A percentile compares a stretch with the other conserved stretches of the same genome.
Conservation (phyloP, 2,113 vertebrate genomes). For the Ictidomys tridecemlineatus region DNA sequence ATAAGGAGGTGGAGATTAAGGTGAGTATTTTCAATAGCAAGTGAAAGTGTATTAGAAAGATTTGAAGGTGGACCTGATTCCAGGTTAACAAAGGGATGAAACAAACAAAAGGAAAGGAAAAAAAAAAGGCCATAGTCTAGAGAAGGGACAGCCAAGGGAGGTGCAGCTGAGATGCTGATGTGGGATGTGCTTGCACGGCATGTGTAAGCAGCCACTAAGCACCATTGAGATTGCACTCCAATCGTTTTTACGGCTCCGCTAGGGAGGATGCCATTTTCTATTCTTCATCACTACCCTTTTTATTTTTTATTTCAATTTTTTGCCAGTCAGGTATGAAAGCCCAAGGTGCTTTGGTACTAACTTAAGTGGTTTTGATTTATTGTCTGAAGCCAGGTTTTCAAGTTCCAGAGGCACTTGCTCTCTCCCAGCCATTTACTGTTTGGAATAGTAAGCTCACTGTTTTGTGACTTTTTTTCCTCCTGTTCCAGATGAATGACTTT, state of each 20-base stretch:
- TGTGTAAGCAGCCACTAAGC: background rate
- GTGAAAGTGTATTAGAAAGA: background rate
- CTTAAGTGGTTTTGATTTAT: slow-evolving; percentile 87
- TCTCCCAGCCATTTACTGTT: slow-evolving; percentile 79
- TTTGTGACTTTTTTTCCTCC: slow-evolving; percentile 68
- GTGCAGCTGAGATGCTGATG: rapidly evolving
- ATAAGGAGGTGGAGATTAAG: background rate
- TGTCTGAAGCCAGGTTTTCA: slow-evolving; percentile 80
- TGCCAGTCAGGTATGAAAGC: slow-evolving; percentile 80
- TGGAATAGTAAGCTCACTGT: slow-evolving; percentile 66
- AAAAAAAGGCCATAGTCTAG: background rate
- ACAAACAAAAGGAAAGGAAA: background rate
- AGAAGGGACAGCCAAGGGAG: background rate
- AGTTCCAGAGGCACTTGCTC: slow-evolving; percentile 76
- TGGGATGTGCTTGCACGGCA: background rate
- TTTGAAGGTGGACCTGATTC: background rate
- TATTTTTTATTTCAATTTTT: slow-evolving; percentile 75
- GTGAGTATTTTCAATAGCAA: slow-evolving; percentile 43
- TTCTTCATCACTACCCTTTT: slow-evolving; percentile 41
- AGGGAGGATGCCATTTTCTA: slow-evolving; percentile 8
- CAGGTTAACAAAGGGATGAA: background rate
- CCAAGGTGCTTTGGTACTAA: slow-evolving; percentile 83
- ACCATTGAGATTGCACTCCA: rapidly evolving
- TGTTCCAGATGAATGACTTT: slow-evolving; percentile 76
- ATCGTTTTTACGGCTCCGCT: slow-evolving; percentile 38